Base-by-base conservation (phyloP, 2,888 invertebrate genomes). In the Idaea biselata region DNA sequence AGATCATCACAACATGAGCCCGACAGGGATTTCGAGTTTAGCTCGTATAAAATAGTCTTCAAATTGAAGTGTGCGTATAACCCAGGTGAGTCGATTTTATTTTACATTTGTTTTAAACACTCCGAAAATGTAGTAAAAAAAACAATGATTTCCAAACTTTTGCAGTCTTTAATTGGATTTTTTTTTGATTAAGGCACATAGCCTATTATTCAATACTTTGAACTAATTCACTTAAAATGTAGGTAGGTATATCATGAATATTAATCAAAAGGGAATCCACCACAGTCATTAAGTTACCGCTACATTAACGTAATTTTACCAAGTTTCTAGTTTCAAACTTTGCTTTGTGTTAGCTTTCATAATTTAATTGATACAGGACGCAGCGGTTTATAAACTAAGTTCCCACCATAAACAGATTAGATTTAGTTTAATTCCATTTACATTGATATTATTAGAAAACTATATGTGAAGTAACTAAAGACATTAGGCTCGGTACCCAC, bases 251-350 rank as follows among this genome's bases (percentile, higher is more conserved):
- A 44, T 44, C 11, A 14, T 44, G 8, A 14, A 44, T 44, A 44
- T 44, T 14, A 44, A 44, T 44, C 44, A 44, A 44, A 44, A 8
- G 14, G 14, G 5, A 44, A 11, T 25, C 44, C 44, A 8, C 44
- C 44, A 44, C 44, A 44, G 44, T 11, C 44, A 44, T 44, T 44
- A n/a, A 44, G 8, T 1, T 44, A 33, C 33, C 3, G 25, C 25
- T 25, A 25, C 25, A 25, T 25, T 25, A 44, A 44, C 44, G 14
- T 44, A 44, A 44, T 14, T 44, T 44, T 11, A 44, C 44, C 8
- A 44, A 44, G 44, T 44, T 44, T 44, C 44, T 44, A 44, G 44
- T 44, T 44, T 44, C 44, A 44, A 44, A 44, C 44, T 44, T 44
- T 44, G 44, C 44, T 44, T 44, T 44, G 44, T 44, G 11, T 32